Evolutionary conservation across 2,888 invertebrate species (phyloP).

Genomic region (Andrena chrysosceles): DNA sequence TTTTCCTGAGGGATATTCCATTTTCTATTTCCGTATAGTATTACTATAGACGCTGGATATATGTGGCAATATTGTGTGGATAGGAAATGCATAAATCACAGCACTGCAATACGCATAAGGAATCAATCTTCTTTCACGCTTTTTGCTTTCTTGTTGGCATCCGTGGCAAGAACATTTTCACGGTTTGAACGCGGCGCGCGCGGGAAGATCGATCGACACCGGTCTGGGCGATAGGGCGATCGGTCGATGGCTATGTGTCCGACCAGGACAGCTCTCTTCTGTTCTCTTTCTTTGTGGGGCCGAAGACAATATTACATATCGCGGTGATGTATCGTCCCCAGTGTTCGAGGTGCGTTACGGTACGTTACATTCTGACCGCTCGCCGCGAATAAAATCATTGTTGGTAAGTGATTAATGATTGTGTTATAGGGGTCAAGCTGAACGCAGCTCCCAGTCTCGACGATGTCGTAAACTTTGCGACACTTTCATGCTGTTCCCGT

Average conservation of each 20-base stretch:
- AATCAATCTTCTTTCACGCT: constrained; percentile 61
- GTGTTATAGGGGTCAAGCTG: constrained; percentile 67
- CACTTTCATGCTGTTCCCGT: constrained; percentile 60
- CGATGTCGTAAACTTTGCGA: constrained; percentile 66
- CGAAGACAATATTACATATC: constrained; percentile 72
- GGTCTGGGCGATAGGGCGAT: constrained; percentile 42
- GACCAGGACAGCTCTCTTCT: constrained; percentile 59
- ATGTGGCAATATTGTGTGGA: constrained; percentile 16
- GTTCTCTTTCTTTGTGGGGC: constrained; percentile 51
- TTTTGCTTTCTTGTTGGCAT: constrained; percentile 56
- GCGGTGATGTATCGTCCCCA: constrained; percentile 72
- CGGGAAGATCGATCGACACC: constrained; percentile 60
- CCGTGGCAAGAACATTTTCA: constrained; percentile 62
- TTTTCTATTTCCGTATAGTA: constrained; percentile 3
- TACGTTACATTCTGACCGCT: constrained; percentile 76
- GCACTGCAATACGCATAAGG: constrained; percentile 48
- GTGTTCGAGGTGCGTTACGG: constrained; percentile 72
- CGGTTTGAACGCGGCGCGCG: constrained; percentile 63
- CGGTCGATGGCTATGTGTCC: constrained; percentile 46
- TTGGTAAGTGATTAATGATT: constrained; percentile 79
- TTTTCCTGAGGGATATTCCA: not conserved
- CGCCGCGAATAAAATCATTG: constrained; percentile 82
- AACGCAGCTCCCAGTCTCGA: constrained; percentile 61
- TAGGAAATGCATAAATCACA: constrained; percentile 59
- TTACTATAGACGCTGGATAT: constrained; percentile 14